Evolutionary conservation across 2,113 vertebrate species (phyloP).

Genomic region (Gavialis gangeticus): DNA sequence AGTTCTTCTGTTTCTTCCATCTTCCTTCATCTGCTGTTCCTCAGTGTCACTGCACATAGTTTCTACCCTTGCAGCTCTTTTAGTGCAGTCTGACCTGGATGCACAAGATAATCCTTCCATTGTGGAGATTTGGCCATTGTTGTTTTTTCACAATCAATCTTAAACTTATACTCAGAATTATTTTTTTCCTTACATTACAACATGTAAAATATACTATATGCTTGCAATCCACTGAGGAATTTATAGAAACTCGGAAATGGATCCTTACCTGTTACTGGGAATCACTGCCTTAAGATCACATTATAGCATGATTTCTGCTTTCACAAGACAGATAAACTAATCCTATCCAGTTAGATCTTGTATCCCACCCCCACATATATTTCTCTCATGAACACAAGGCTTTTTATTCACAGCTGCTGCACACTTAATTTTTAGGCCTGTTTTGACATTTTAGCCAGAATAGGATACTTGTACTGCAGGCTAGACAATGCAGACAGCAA

Average conservation of each 20-base stretch:
- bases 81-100: neutral
- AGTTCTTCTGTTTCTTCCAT: neutral
- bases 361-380: neutral
- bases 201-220: conserved; percentile 15
- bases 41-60: neutral
- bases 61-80: neutral
- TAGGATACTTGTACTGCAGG: neutral
- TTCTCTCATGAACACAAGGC: conserved; percentile 21
- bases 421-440: conserved; percentile 36
- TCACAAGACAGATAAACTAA: conserved; percentile 29
- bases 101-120: neutral
- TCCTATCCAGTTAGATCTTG: neutral
- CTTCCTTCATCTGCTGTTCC: neutral
- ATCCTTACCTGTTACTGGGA: conserved; percentile 21
- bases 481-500: neutral
- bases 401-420: conserved; percentile 10
- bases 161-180: neutral
- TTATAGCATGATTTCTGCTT: conserved; percentile 29
- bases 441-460: conserved; percentile 47
- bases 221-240: conserved; percentile 4
- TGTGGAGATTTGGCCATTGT: neutral
- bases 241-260: conserved; percentile 38
- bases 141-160: neutral
- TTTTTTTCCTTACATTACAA: conserved; percentile 23
- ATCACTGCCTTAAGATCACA: neutral